Evolutionary conservation across 2,113 vertebrate genomes (phyloP).

Genomic region (Rhagologus leucostigma): DNA sequence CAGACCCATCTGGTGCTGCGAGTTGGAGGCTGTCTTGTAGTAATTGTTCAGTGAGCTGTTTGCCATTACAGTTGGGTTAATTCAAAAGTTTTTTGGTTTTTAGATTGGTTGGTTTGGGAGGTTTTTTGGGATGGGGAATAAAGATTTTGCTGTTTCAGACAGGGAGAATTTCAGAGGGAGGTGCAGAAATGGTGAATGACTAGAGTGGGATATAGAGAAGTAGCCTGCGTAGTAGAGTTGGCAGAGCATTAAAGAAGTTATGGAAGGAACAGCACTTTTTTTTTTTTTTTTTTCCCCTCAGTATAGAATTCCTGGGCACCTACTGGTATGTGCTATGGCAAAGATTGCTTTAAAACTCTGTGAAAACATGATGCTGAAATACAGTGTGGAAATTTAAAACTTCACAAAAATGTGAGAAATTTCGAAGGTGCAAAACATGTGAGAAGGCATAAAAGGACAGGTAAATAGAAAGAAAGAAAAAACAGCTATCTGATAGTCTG

Average conservation of each 20-base stretch:
- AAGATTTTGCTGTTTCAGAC: slow-evolving; percentile 33
- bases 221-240: not conserved
- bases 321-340: not conserved
- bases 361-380: not conserved
- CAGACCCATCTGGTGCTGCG: not conserved
- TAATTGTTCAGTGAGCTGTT: not conserved
- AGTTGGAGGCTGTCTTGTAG: not conserved
- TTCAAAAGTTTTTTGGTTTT: not conserved
- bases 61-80: not conserved
- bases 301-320: not conserved
- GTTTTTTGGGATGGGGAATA: not conserved
- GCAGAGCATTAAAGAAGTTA: not conserved
- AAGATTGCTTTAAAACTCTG: not conserved
- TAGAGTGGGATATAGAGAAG: not conserved
- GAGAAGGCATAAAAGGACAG: not conserved
- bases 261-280: not conserved
- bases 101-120: not conserved
- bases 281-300: not conserved
- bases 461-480: not conserved
- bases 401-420: not conserved
- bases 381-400: not conserved
- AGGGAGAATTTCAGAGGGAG: not conserved
- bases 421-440: not conserved
- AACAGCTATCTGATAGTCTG: not conserved
- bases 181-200: not conserved